Percentiles rank a stretch among this genome's conserved stretches.
Evolutionary conservation across 2,797 vertebrate species (phyloP).

Genomic region (Eremophila alpestris): DNA sequence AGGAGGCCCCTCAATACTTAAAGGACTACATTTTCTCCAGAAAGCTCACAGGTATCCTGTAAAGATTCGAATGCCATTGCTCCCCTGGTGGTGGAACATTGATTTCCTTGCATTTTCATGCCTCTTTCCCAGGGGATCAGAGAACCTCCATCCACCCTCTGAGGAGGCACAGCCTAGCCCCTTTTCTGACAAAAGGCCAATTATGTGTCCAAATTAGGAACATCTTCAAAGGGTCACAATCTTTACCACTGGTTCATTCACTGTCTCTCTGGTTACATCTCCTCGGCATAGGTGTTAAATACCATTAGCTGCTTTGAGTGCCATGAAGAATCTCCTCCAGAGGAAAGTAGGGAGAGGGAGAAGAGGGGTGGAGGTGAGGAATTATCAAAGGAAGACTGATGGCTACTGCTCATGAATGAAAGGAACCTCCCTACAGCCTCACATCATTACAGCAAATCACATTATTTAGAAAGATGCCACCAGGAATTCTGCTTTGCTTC

Average conservation of each 20-base stretch:
- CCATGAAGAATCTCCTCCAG: neutral
- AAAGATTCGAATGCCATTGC: neutral
- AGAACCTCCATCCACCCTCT: neutral
- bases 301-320: neutral
- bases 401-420: neutral
- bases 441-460: neutral
- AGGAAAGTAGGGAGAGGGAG: neutral
- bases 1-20: neutral
- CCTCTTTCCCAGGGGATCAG: neutral
- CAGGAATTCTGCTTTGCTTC: conserved; percentile 16
- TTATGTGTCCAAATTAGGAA: neutral
- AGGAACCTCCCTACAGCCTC: neutral
- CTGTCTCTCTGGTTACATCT: neutral
- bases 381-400: neutral
- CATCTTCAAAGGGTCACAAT: neutral
- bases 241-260: neutral
- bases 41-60: neutral
- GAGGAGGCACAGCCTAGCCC: neutral
- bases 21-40: neutral
- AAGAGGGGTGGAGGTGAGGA: neutral
- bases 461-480: conserved; percentile 25
- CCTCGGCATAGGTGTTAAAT: neutral
- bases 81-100: neutral
- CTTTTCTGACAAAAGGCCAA: neutral
- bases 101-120: neutral